These are phyloP conservation scores for Hesperia comma DNA, from an alignment of 2,888 invertebrate species.

Conservation along the genomic window DNA sequence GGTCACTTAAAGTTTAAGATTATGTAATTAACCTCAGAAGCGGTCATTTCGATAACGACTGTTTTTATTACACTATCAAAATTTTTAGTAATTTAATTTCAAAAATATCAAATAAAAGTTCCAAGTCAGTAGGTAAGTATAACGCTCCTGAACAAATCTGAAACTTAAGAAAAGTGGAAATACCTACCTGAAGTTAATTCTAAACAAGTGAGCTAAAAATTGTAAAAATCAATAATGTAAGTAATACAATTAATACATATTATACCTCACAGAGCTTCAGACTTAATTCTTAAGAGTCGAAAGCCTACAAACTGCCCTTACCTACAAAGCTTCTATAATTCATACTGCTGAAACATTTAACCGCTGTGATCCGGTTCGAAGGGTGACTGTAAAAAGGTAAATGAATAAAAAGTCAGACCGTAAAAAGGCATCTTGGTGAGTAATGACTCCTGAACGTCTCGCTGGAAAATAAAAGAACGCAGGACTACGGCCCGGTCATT, in stretches of 20 bases:
- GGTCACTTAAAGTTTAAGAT: background rate
- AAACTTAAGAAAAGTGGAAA: too few relatives aligned
- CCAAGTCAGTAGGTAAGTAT: too few relatives aligned
- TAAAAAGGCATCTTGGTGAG: conserved; percentile 15
- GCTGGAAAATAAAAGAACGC: background rate
- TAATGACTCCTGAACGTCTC: conserved; percentile 15
- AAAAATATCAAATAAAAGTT: too few relatives aligned
- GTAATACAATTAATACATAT: too few relatives aligned
- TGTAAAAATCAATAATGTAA: too few relatives aligned
- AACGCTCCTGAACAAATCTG: too few relatives aligned
- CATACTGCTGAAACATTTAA: conserved; percentile 6
- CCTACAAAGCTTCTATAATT: conserved; percentile 1
- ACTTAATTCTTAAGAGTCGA: background rate
- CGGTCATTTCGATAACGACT: background rate
- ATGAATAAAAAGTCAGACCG: conserved; percentile 5
- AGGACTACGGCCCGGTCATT: background rate
- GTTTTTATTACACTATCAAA: too few relatives aligned
- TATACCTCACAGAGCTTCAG: background rate
- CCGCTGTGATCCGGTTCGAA: background rate
- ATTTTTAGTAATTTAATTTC: too few relatives aligned
- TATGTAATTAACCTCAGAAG: background rate
- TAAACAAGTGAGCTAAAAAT: background rate
- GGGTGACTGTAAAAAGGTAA: conserved; percentile 4
- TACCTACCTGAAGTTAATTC: too few relatives aligned
- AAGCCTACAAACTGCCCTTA: background rate